phyloP scores from a whole-genome alignment of 2,113 vertebrate species.

The Anolis sagrei region DNA sequence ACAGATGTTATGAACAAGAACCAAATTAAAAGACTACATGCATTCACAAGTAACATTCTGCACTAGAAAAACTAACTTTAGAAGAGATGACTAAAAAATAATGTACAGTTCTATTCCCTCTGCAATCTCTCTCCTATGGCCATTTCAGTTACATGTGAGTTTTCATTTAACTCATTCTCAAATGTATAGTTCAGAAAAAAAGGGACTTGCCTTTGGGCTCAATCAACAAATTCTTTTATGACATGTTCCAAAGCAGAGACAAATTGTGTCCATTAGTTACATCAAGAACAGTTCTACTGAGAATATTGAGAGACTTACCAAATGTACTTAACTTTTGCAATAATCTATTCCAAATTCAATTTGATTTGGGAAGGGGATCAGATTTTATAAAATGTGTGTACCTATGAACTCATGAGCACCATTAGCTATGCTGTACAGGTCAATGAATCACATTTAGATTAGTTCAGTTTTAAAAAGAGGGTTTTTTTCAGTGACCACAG shows the following conservation, averaged over 20 bases:
- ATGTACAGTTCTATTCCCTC: accelerated
- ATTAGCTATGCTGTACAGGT: not conserved
- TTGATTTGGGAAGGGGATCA: not conserved
- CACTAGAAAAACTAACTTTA: slow-evolving; percentile 3
- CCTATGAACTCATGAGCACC: not conserved
- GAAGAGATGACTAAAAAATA: not conserved
- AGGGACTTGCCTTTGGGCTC: slow-evolving; percentile 6
- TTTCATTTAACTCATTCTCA: slow-evolving; percentile 21
- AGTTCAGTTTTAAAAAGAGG: slow-evolving; percentile 43
- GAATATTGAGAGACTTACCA: slow-evolving; percentile 17
- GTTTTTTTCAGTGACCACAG: no score
- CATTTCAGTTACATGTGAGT: not conserved
- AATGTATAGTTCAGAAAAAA: not conserved
- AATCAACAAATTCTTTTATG: not conserved
- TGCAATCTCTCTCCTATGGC: not conserved
- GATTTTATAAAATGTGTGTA: slow-evolving; percentile 17
- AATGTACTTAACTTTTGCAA: not conserved
- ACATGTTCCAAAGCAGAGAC: not conserved
- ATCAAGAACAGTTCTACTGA: not conserved
- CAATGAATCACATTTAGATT: not conserved
- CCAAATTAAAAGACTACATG: slow-evolving; percentile 3
- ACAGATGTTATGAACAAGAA: not conserved
- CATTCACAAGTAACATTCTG: not conserved
- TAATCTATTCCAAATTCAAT: slow-evolving; percentile 5
- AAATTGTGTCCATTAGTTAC: slow-evolving; percentile 15